Evolutionary conservation across 1,140 invertebrate genomes (phyloP), one percentile per base, ranked within the genome.

Genomic region (Camponotus floridanus): DNA sequence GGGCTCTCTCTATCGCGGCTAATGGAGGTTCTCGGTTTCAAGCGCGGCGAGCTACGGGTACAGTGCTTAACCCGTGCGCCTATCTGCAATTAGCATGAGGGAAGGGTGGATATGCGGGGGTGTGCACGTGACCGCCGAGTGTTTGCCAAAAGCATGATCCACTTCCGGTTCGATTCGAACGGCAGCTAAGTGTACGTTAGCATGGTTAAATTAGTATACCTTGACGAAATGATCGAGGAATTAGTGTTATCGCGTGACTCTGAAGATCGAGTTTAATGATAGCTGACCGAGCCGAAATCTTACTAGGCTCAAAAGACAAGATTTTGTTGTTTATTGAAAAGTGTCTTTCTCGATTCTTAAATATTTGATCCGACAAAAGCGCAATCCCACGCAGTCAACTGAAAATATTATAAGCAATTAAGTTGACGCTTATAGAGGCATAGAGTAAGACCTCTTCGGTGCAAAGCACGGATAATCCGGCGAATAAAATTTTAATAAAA

Each of bases 41-140:
- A 86, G 87, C 78, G 83, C 78, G 71, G 36, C 74, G 68, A 76
- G 80, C 87, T 88, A 87, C 85, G 89, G 88, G 90, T 86, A 89
- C 78, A 88, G 87, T 91, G 86, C 91, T 93, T 92, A 92, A 91
- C 90, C 80, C 89, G 79, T 64, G 85, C n/a, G 79, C 87, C 88
- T 91, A 91, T 91, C 88, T 78, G 87, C 90, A 90, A 93, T 93
- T 93, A 92, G 87, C 88, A 91, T 89, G 88, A 89, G 91, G 92
- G 92, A 86, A 91, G 87, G 85, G 88, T 55, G 68, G 13, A 48
- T 26, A 59, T 4, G 64, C 62, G 83, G 87, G 89, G 65, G 87
- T 79, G 78, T 74, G 83, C 86, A 81, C 80, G 86, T 91, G 85
- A 91, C 87, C 86, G 26, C 87, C 87, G 42, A 88, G 90, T 90